Conservation (phyloP, 1,140 invertebrate genomes). For the Achroia grisella region DNA sequence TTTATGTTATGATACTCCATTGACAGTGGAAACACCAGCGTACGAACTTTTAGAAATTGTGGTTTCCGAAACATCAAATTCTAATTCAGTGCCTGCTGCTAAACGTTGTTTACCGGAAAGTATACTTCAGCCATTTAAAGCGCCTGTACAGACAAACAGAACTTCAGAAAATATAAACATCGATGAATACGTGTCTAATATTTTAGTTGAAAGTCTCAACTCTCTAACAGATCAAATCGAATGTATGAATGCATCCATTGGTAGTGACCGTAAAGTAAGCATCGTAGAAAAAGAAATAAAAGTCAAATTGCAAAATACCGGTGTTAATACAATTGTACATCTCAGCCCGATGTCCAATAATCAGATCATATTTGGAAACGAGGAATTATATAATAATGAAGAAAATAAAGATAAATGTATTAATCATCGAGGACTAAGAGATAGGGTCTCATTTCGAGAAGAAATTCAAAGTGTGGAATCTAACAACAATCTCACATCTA, state of each 20-base stretch:
- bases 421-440: slow-evolving; percentile 18
- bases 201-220: slow-evolving; percentile 68
- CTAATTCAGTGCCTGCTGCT: slow-evolving; percentile 14
- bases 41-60: slow-evolving; percentile 68
- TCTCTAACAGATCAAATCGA: slow-evolving; percentile 66
- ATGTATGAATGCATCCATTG: slow-evolving; percentile 62
- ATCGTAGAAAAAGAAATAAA: slow-evolving; percentile 72
- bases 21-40: slow-evolving; percentile 28
- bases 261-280: slow-evolving; percentile 52
- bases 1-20: slow-evolving; percentile 25
- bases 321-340: slow-evolving; percentile 67
- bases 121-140: slow-evolving; percentile 12
- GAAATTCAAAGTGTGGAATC: slow-evolving; percentile 30
- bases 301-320: slow-evolving; percentile 66
- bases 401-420: slow-evolving; percentile 27
- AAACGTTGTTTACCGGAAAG: slow-evolving; percentile 24
- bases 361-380: slow-evolving; percentile 65
- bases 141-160: slow-evolving; percentile 15
- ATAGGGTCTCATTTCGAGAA: slow-evolving; percentile 27
- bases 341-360: slow-evolving; percentile 64
- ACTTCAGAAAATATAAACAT: slow-evolving; percentile 42
- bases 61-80: slow-evolving; percentile 60
- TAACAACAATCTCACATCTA: slow-evolving; percentile 31
- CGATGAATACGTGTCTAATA: slow-evolving; percentile 68
- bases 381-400: slow-evolving; percentile 45